A percentile compares a stretch with the other conserved stretches of the same genome.
phyloP scores from a whole-genome alignment of 35 echinoderm and acorn worm genomes.

The Holothuria glaberrima region DNA sequence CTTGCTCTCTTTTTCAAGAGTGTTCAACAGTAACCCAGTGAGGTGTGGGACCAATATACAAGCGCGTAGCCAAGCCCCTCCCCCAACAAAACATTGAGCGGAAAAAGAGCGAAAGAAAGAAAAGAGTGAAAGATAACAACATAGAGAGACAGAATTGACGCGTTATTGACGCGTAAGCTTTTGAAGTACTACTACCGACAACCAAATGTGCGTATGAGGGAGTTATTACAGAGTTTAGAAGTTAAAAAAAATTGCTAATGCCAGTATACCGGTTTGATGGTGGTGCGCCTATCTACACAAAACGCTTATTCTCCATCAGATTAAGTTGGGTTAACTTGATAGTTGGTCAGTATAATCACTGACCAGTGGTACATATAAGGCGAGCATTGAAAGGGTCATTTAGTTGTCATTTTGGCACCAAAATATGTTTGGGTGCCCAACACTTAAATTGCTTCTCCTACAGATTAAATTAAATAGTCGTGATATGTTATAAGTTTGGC shows the following conservation, averaged over 20 bases:
- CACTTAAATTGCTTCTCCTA: conserved; percentile 1
- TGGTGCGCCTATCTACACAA: neutral
- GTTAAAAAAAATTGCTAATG: conserved; percentile 2
- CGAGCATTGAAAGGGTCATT: conserved; percentile 12
- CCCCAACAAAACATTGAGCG: neutral
- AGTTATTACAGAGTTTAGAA: neutral
- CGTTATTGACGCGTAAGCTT: neutral
- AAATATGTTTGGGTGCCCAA: neutral
- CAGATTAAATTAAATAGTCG: conserved; percentile 6
- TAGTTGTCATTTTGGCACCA: conserved; percentile 1
- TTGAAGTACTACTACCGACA: neutral
- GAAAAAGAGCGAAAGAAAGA: conserved; percentile 4
- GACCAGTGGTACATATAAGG: neutral
- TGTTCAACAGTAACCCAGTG: neutral
- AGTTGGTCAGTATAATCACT: conserved; percentile 19
- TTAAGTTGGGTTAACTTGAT: conserved; percentile 12
- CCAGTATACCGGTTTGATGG: conserved; percentile 1
- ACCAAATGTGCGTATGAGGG: neutral
- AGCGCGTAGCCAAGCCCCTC: neutral
- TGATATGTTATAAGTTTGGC: neutral
- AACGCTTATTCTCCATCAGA: neutral
- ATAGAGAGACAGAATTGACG: neutral
- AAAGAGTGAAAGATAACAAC: neutral
- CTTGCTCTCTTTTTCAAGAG: neutral
- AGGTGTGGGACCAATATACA: neutral